Evolutionary conservation across 2,113 vertebrate genomes (phyloP), one percentile per base, ranked within the genome.

Genomic region (Sinocyclocheilus anophthalmus): DNA sequence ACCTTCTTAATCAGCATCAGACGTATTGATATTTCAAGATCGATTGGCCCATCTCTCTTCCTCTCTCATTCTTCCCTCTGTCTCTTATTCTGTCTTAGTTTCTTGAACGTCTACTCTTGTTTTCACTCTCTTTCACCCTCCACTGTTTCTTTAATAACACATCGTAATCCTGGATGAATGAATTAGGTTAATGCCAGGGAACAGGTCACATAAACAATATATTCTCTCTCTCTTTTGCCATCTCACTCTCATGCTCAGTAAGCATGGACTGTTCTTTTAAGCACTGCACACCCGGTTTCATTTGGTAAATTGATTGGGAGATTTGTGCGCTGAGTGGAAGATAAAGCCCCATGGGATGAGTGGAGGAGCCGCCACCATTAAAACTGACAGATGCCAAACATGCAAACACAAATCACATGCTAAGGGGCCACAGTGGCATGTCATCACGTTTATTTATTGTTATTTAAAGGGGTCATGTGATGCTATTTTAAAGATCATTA

Each of bases 181-280:
- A 90, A 87, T 89, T 83, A 81, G 80, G 83, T 87, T 90, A 77
- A 91, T 84, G 75, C 78, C 53, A 45, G 69, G 55, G 67, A 88
- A 83, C 48, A 69, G 78, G 59, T 72, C 76, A 57, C 42, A 79
- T 77, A 90, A 84, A 88, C 84, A 77, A 84, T 82, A 72, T 84
- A 75, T 61, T 81, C 53, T 76, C 73, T 59, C 77, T 77, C 77
- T 84, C 65, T 57, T 65, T 70, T 69, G 53, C 53, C 84, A 57
- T 81, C 50, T 81, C 65, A 33, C 39, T 81, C 50, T 81, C 65
- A 33, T 45, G 78, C 61, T 76, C 37, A 50, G 70, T 76, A 75
- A 72, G 83, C 82, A 73, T 72, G 53, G 48, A 63, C 59, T 76
- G 76, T 75, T 81, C 87, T 57, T 72, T 84, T 79, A 67, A 87